Conservation (phyloP, 2,113 vertebrate species). For the Pelmatolapia mariae region DNA sequence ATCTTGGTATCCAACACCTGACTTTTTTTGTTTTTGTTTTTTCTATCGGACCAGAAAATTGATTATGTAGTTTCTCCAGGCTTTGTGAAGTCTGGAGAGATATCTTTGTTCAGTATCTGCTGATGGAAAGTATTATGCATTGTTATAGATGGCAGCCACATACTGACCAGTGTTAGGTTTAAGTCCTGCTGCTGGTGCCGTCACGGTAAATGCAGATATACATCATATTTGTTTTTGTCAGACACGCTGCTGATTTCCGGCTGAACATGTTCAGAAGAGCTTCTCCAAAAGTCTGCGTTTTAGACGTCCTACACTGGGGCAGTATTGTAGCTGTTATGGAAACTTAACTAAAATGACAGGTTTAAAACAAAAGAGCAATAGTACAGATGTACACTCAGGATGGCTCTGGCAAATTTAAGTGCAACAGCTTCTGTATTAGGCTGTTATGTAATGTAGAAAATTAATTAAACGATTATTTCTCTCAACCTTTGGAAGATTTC, state of each 20-base stretch:
- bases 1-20: neutral
- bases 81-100: neutral
- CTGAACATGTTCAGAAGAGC: neutral
- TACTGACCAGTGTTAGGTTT: neutral
- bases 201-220: neutral
- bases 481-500: neutral
- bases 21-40: neutral
- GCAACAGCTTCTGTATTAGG: neutral
- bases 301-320: accelerated
- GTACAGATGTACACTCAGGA: neutral
- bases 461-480: neutral
- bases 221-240: neutral
- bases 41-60: neutral
- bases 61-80: neutral
- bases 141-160: accelerated
- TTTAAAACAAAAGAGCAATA: neutral
- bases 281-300: neutral
- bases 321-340: accelerated
- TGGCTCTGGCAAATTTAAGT: accelerated
- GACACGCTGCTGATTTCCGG: accelerated
- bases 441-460: accelerated
- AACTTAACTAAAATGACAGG: neutral
- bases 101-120: neutral
- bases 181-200: neutral
- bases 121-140: neutral